phyloP scores from a whole-genome alignment of 1,140 invertebrate species.

The Orius laevigatus region DNA sequence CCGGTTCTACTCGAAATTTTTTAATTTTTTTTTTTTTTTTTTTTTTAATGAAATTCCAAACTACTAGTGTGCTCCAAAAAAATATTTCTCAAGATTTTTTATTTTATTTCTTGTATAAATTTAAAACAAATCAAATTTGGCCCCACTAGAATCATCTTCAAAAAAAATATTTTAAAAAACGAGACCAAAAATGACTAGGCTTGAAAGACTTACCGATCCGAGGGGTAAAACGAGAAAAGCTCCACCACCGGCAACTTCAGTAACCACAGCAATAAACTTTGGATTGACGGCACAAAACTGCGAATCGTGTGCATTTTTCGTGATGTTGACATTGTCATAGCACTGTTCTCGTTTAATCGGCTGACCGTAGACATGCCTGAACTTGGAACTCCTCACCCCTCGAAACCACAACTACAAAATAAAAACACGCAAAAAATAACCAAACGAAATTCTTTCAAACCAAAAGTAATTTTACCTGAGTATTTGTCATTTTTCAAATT shows the following conservation, averaged over 20 bases:
- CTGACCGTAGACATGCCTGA: slow-evolving; percentile 82
- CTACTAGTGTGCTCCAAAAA: too few relatives aligned
- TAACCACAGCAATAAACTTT: slow-evolving; percentile 85
- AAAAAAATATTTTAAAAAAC: too few relatives aligned
- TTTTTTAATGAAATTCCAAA: too few relatives aligned
- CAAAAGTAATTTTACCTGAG: slow-evolving; percentile 13
- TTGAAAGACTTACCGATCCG: slow-evolving; percentile 58
- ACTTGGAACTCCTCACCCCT: slow-evolving; percentile 75
- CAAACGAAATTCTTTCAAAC: slow-evolving; percentile 6
- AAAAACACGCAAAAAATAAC: slow-evolving; percentile 4
- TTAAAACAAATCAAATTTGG: too few relatives aligned
- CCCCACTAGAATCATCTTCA: too few relatives aligned
- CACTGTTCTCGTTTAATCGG: slow-evolving; percentile 73
- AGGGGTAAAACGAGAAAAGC: slow-evolving; percentile 82
- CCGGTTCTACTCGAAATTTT: too few relatives aligned
- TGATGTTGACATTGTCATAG: slow-evolving; percentile 87
- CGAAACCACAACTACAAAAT: slow-evolving; percentile 58
- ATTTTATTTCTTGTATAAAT: too few relatives aligned
- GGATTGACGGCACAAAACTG: slow-evolving; percentile 87
- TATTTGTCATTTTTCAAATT: slow-evolving; percentile 14
- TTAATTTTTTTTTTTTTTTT: too few relatives aligned
- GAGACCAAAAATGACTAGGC: too few relatives aligned
- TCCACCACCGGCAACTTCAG: slow-evolving; percentile 84
- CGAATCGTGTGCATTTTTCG: slow-evolving; percentile 80
- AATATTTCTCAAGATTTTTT: too few relatives aligned